Evolutionary conservation across 2,888 invertebrate genomes (phyloP).

Genomic region (Boloria selene): DNA sequence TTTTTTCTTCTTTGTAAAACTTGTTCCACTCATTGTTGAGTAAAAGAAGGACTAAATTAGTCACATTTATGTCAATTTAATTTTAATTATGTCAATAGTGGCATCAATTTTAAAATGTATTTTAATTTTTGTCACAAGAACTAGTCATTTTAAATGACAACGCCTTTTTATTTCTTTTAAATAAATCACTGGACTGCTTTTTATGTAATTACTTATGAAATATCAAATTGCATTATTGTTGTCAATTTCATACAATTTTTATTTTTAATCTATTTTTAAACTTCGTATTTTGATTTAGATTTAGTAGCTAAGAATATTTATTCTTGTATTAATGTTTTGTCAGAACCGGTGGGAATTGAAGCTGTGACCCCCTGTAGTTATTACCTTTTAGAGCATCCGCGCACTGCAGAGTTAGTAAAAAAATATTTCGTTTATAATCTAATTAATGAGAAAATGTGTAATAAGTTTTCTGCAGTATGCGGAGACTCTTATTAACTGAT

Average conservation of each 20-base stretch:
- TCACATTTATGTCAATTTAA: too few relatives aligned
- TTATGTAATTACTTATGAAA: not conserved
- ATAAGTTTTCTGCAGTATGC: too few relatives aligned
- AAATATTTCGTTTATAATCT: too few relatives aligned
- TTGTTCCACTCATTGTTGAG: too few relatives aligned
- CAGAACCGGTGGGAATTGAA: not conserved
- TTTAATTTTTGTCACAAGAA: not conserved
- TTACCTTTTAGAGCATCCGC: not conserved
- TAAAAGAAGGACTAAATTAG: too few relatives aligned
- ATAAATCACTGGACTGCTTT: not conserved
- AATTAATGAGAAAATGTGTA: not conserved
- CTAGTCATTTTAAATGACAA: not conserved
- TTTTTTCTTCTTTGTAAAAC: too few relatives aligned
- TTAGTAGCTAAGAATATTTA: conserved; percentile 16
- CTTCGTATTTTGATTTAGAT: conserved; percentile 2
- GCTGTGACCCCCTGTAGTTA: conserved; percentile 5
- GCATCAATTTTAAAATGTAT: too few relatives aligned
- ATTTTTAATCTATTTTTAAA: not conserved
- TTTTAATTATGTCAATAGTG: too few relatives aligned
- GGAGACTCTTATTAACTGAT: not conserved
- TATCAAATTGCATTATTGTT: too few relatives aligned
- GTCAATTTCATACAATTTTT: not conserved
- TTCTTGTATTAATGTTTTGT: conserved; percentile 9
- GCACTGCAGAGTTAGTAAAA: too few relatives aligned
- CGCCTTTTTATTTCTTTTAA: not conserved